Percentiles rank a stretch among this genome's conserved stretches.
Conservation (phyloP, 2,797 vertebrate genomes). For the Enteromius paludinosus region DNA sequence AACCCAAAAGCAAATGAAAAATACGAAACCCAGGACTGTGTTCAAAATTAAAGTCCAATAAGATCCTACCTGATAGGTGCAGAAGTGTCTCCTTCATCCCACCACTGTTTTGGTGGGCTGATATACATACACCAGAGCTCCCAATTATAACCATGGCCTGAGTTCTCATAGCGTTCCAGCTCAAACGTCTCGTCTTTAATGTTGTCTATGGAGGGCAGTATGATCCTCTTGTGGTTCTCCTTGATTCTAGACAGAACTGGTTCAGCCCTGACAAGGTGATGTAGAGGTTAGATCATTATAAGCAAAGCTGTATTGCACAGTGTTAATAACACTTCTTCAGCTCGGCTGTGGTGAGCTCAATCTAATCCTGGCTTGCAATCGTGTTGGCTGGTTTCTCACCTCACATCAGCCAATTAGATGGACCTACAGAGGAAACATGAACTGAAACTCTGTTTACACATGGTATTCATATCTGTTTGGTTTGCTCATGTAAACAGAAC, state of each 20-base stretch:
- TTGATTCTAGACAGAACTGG: slow-evolving; percentile 93
- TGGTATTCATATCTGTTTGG: neutral
- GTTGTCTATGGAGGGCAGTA: slow-evolving; percentile 97
- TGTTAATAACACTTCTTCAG: slow-evolving; percentile 27
- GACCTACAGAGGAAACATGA: neutral
- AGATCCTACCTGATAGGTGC: slow-evolving; percentile 89
- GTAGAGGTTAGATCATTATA: slow-evolving; percentile 39
- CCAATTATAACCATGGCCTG: slow-evolving; percentile 96
- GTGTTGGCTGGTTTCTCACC: slow-evolving; percentile 18
- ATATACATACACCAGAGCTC: slow-evolving; percentile 99
- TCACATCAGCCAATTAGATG: slow-evolving; percentile 22
- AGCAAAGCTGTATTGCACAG: slow-evolving; percentile 9
- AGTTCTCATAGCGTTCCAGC: slow-evolving; percentile 94
- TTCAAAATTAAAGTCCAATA: neutral
- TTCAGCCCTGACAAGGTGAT: slow-evolving; percentile 84
- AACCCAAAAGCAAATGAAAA: neutral
- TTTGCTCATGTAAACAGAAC: neutral
- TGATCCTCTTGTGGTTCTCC: slow-evolving; percentile 89
- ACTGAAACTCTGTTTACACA: slow-evolving; percentile 6
- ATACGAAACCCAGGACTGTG: neutral
- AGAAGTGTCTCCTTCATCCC: slow-evolving; percentile 91
- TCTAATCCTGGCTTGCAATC: slow-evolving; percentile 17
- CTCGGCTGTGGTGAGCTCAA: slow-evolving; percentile 8
- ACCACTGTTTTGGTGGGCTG: slow-evolving; percentile 95
- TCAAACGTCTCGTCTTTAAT: slow-evolving; percentile 96